These are phyloP conservation scores for Caenorhabditis drosophilae DNA, from an alignment of 2,888 invertebrate genomes.

Conservation along the genomic window DNA sequence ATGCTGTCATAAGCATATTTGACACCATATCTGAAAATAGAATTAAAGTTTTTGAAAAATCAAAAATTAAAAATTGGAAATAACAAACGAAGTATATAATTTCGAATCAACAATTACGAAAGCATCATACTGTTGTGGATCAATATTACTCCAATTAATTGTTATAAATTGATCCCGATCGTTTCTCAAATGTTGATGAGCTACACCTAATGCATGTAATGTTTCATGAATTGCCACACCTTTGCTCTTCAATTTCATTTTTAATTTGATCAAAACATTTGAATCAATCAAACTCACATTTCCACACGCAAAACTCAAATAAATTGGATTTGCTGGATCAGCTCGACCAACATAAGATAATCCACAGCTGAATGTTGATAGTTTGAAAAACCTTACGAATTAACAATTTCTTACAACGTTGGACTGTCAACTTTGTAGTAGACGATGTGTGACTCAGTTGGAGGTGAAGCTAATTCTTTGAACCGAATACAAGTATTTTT, in stretches of 20 bases:
- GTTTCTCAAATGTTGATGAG: constrained; percentile 64
- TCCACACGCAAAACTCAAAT: constrained; percentile 62
- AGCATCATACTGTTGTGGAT: constrained; percentile 67
- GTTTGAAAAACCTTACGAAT: background rate
- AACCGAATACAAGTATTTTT: constrained; percentile 60
- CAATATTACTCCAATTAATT: constrained; percentile 65
- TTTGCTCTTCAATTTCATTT: constrained; percentile 18
- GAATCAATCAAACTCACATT: constrained; percentile 51
- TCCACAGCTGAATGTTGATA: constrained; percentile 65
- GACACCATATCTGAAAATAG: constrained; percentile 54
- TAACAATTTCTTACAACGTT: constrained; percentile 48
- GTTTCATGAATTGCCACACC: constrained; percentile 49
- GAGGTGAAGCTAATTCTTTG: constrained; percentile 44
- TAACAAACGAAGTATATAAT: constrained; percentile 55
- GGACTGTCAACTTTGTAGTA: constrained; percentile 61
- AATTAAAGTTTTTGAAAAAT: background rate
- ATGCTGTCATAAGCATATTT: constrained; percentile 61
- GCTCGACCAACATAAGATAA: constrained; percentile 63
- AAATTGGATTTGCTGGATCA: constrained; percentile 63
- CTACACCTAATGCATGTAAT: constrained; percentile 63
- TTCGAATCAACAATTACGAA: constrained; percentile 64
- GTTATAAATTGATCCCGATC: constrained; percentile 59
- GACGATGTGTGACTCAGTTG: constrained; percentile 52
- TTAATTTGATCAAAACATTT: background rate
- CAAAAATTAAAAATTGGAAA: background rate